Base-by-base conservation (phyloP, 1,140 invertebrate genomes). In the Nilaparvata lugens region DNA sequence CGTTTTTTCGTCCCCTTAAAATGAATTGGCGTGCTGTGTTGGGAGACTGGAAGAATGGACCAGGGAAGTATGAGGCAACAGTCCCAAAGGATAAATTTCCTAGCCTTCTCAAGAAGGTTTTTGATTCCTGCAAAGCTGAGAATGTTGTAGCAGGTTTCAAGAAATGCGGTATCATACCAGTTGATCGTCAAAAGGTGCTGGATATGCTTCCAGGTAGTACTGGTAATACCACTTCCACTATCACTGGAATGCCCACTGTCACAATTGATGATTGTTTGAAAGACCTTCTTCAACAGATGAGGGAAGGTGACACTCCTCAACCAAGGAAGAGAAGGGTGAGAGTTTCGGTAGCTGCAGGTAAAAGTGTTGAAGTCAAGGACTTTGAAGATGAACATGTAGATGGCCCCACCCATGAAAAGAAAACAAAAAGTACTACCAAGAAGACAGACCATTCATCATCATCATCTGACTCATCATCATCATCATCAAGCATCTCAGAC, bases 1-100 rank as follows among this genome's bases (percentile, higher is more conserved):
- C 73, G 68, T 68, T 18, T 67, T 72, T 24, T 72, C 72, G 61
- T 35, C 7, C 67, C 71, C 9, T 75, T 48, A 74, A 74, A 56
- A 66, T 55, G 13, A 58, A 58, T 16, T 76, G 74, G 74, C n/a
- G n/a, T n/a, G n/a, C n/a, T n/a, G n/a, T n/a, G n/a, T n/a, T n/a
- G 58, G 68, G 52, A 59, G 66, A 43, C 66, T 74, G 42, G 56
- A 75, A 23, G 54, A 61, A 40, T 52, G 66, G 43, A 70, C 56
- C 72, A 73, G 67, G 66, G 16, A 56, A 19, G 2, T 56, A 38
- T 11, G 62, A 40, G n/a, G 9, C 38, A 40, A 48, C 18, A 59
- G n/a, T 59, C 57, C 43, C 31, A 53, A 31, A 64, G 59, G 25
- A 52, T 56, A 40, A 62, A 28, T 69, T 69, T 61, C 68, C 68